Base-by-base conservation (phyloP, 2,888 invertebrate species). In the Polietes domitor region DNA sequence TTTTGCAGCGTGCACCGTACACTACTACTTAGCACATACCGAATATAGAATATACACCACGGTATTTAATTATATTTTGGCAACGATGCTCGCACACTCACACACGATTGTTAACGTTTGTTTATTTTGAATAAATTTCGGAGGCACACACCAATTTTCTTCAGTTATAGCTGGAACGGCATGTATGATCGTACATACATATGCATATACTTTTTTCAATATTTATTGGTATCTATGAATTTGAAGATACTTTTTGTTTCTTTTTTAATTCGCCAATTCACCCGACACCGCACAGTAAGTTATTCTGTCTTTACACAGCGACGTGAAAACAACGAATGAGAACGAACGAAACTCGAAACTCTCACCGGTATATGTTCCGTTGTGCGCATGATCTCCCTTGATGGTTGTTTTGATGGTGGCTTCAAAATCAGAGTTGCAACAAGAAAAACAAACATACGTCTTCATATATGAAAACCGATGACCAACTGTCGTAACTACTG, bases 191-290 rank as follows among this genome's bases (percentile, higher is more conserved):
- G 37, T 41, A 37, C 17, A 68, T 43, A 68, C 55, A 55, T n/a
- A 7, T 3, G 37, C 12, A 37, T n/a, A 17, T 61, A 26, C 7
- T 37, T 65, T 68, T 41, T 24, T 68, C 43, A 41, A 68, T 68
- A 68, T 68, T 68, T 24, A 68, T 24, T 68, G 68, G 68, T 68
- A 68, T 43, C 68, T 43, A 43, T 68, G 41, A 68, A 41, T 24
- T 68, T 12, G 41, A 41, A 41, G 41, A 41, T 43, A 68, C 43
- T 43, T 68, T 68, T 65, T n/a, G n/a, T 61, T n/a, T 65, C 28
- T 41, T 65, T 65, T 41, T 37, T 41, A 41, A 1, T 41, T 65
- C 37, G 37, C 17, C 24, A 68, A 21, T 21, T 43, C 58, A 58
- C 21, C 17, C 19, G 65, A 12, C 15, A 58, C 41, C 43, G 43